These are phyloP conservation scores for Zeugodacus cucurbitae DNA, from an alignment of 1,140 invertebrate species.

Conservation along the genomic window DNA sequence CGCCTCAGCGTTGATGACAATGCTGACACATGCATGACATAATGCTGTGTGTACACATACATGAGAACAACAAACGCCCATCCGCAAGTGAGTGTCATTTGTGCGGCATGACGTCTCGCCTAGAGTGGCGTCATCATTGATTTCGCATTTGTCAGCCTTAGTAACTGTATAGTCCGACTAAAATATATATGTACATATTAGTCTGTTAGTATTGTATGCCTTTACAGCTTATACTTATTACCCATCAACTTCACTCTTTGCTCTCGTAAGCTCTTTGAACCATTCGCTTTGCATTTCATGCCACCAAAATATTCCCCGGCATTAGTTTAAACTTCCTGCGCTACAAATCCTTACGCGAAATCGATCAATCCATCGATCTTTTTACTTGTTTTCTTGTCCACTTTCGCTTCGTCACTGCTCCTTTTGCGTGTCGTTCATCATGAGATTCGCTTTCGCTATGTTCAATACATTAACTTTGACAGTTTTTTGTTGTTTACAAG, in stretches of 20 bases:
- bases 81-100: background rate
- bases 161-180: background rate
- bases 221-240: background rate
- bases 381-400: background rate
- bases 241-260: background rate
- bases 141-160: background rate
- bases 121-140: slow-evolving; percentile 16
- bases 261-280: background rate
- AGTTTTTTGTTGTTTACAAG: slow-evolving; percentile 6
- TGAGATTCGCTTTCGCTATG: background rate
- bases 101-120: background rate
- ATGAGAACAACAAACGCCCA: background rate
- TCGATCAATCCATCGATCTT: background rate
- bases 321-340: background rate
- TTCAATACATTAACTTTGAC: background rate
- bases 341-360: background rate
- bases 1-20: background rate
- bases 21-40: background rate
- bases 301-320: background rate
- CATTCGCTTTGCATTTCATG: background rate
- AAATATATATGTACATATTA: background rate
- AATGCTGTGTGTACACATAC: background rate
- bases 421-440: background rate
- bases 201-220: background rate
- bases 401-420: background rate